These are phyloP conservation scores for Vanessa cardui DNA, from an alignment of 2,888 invertebrate species.

Conservation along the genomic window DNA sequence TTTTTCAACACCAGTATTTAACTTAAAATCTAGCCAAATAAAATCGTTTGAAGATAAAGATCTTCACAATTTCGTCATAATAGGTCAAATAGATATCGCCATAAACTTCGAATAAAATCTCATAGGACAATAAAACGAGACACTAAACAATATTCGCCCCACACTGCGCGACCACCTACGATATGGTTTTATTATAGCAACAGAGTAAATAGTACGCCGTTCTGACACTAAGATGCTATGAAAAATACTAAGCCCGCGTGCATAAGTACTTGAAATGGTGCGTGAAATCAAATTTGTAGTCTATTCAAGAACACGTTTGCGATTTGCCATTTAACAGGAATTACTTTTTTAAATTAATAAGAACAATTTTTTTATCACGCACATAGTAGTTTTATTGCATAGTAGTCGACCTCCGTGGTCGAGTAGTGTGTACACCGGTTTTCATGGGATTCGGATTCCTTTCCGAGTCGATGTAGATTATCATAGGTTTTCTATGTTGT, in stretches of 20 bases:
- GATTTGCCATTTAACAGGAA: no score
- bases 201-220: conserved; percentile 48
- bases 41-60: not conserved
- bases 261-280: conserved; percentile 15
- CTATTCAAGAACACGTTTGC: conserved; percentile 2
- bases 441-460: no score
- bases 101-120: conserved; percentile 63
- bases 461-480: no score
- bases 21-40: conserved; percentile 9
- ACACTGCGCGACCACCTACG: conserved; percentile 70
- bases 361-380: no score
- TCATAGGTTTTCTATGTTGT: no score
- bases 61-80: conserved; percentile 49
- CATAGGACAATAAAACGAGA: conserved; percentile 67
- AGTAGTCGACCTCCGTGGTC: no score
- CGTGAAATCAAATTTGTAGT: conserved; percentile 18
- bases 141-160: conserved; percentile 64
- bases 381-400: no score
- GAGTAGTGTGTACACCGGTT: no score
- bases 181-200: conserved; percentile 62
- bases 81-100: conserved; percentile 37
- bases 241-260: conserved; percentile 46
- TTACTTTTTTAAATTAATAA: no score
- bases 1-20: not conserved
- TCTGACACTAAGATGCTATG: conserved; percentile 53